Percentiles rank a stretch among this genome's conserved stretches.
Conservation (phyloP, 2,113 vertebrate species). For the Sebastes fasciatus region DNA sequence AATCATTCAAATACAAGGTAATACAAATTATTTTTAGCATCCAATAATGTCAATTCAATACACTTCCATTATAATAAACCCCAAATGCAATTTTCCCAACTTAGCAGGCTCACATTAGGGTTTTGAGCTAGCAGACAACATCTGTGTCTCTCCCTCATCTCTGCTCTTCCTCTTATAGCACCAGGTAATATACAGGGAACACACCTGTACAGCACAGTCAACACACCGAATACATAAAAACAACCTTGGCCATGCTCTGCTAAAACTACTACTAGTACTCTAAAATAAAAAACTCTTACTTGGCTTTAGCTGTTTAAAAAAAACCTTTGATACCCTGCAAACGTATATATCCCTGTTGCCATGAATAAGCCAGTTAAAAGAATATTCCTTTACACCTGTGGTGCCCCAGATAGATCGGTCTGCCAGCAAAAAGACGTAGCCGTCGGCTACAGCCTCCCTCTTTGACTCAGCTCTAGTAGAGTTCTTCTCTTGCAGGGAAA, state of each 20-base stretch:
- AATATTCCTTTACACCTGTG: conserved; percentile 66
- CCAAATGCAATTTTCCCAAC: background rate
- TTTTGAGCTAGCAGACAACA: background rate
- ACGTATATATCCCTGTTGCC: conserved; percentile 50
- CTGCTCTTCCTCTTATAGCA: conserved; percentile 11
- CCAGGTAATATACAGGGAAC: background rate
- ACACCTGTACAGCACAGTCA: conserved; percentile 37
- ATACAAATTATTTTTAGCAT: background rate
- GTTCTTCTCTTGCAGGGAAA: conserved; percentile 45
- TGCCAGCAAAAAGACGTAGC: conserved; percentile 56
- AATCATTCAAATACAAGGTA: background rate
- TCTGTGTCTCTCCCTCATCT: conserved; percentile 6
- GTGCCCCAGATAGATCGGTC: conserved; percentile 62
- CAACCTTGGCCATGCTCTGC: conserved; percentile 38
- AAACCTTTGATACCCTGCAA: conserved; percentile 56
- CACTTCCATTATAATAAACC: background rate
- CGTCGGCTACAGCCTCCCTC: conserved; percentile 47
- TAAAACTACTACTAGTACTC: conserved; percentile 20
- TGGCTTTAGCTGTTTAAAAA: conserved; percentile 49
- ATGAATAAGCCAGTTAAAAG: conserved; percentile 69
- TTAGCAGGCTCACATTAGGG: background rate
- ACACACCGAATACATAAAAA: conserved; percentile 12
- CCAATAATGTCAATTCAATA: background rate
- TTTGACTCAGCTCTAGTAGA: conserved; percentile 54
- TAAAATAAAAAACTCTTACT: conserved; percentile 24